Base-by-base conservation (phyloP, 2,797 vertebrate species). In the Falco peregrinus region DNA sequence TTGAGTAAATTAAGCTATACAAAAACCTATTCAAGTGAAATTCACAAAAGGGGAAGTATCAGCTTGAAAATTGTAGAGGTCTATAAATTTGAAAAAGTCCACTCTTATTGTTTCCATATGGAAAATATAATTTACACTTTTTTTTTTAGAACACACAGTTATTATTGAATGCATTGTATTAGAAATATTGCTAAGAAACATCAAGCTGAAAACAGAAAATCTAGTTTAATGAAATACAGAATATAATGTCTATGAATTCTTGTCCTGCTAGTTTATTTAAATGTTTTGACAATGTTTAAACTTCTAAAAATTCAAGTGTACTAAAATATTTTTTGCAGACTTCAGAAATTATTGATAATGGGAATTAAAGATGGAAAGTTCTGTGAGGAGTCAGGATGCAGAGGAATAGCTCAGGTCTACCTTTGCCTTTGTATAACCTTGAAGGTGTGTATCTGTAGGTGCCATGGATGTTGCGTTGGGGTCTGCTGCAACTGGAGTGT, bases 381-480 rank as follows among this genome's bases (percentile, higher is more conserved):
- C 57, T 80, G 2, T 29, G 65, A 31, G 33, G 24, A 63, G 3
- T 41, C 35, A 75, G 53, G 37, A 53, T 89, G 51, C 14, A 25
- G 75, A 60, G 76, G 26, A 81, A 13, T 57, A 81, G 37, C 39
- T 89, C 15, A 21, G 35, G 16, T 73, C 28, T 9, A 11, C 25
- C 31, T 82, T 71, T 88, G 54, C 21, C 41, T 47, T 77, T 39
- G 18, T 28, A 5, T 68, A 67, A 91, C 17, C 29, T 24, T 18
- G 12, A 68, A 47, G 37, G 5, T 57, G 56, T 60, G 73, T 75
- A 95, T 89, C 84, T 96, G 9, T 94, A 99, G 99, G 99, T 97
- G 99, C 99, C 21, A 99, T 99, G 98, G 99, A 99, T 96, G 97
- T 99, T 24, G 99, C 99, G n/a, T 74, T 99, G 74, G 99, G 99